Evolutionary conservation across 2,113 vertebrate genomes (phyloP), one percentile per base, ranked within the genome.

Genomic region (Malurus melanocephalus): DNA sequence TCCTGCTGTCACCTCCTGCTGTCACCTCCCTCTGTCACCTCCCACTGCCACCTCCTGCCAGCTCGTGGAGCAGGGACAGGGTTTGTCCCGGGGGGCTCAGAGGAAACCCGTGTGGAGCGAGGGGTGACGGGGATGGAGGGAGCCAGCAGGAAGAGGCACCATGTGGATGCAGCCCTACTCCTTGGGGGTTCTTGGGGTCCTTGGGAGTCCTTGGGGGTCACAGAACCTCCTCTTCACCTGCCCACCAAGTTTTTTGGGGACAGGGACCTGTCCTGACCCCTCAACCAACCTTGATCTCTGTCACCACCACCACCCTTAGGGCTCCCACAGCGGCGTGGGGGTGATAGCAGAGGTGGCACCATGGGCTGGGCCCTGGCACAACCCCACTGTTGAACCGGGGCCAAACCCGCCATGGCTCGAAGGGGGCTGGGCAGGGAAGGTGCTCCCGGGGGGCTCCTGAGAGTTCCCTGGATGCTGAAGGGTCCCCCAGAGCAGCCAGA

Each of bases 371-470:
- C 46, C 68, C 46, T 38, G 61, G 69, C 65, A 56, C 64, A 86
- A 3, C 57, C n/a, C 48, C 43, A 0, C 10, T 1, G n/a, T n/a
- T n/a, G 2, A 16, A 35, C n/a, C 45, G 28, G 30, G 56, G 40
- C 48, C 24, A 24, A 32, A 6, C 7, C 20, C 10, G 2, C 17
- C 0, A 0, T 4, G 30, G 14, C 48, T 80, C 32, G 7, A 21
- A 46, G 45, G 15, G 42, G 60, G 10, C 19, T 0, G 14, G 78
- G 69, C 77, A 59, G 56, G 22, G n/a, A 27, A 18, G 16, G 13
- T 5, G 23, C 38, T 38, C n/a, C 4, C 0, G 52, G 79, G 46
- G 45, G 76, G 32, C 62, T 74, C 59, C 32, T 0, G 0, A 48
- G 75, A 26, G 71, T 2, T 12, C 73, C 62, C 32, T 65, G 42